phyloP scores from a whole-genome alignment of 23 tunicate species.

The Ciona savignyi region DNA sequence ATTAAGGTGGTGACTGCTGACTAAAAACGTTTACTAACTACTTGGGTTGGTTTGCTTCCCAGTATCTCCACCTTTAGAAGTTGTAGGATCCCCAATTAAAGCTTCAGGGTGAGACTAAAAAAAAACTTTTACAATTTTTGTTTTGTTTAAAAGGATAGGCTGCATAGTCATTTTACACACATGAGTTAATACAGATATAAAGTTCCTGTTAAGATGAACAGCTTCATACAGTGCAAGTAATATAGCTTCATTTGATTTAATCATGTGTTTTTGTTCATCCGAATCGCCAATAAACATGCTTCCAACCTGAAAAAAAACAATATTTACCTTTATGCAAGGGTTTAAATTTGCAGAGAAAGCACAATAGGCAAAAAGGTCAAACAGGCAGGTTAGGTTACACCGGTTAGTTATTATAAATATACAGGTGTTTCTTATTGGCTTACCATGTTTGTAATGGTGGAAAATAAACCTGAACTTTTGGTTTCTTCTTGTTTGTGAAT shows the following conservation, averaged over 20 bases:
- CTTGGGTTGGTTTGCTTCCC: constrained; percentile 23
- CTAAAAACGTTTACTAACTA: no score
- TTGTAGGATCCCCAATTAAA: constrained; percentile 70
- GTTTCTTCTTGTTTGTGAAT: constrained; percentile 72
- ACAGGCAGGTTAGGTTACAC: no score
- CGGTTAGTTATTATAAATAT: no score
- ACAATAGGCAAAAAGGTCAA: no score
- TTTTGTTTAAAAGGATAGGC: no score
- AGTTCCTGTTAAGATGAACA: constrained; percentile 81
- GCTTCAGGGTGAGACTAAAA: constrained; percentile 88
- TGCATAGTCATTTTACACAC: no score
- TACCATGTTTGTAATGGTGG: constrained; percentile 84
- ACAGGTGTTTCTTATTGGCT: no score
- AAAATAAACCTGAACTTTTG: constrained; percentile 74
- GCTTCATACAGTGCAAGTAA: constrained; percentile 89
- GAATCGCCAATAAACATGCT: constrained; percentile 95
- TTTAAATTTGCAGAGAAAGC: no score
- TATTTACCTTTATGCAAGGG: no score
- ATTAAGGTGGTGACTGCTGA: no score
- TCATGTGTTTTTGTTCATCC: constrained; percentile 91
- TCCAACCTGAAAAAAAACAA: no score
- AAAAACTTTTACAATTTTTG: no score
- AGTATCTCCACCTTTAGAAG: constrained; percentile 55
- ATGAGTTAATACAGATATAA: constrained; percentile 88
- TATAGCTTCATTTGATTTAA: constrained; percentile 88